A percentile compares a stretch with the other conserved stretches of the same genome.
Conservation (phyloP, 2,797 vertebrate genomes). For the Synanceia verrucosa region DNA sequence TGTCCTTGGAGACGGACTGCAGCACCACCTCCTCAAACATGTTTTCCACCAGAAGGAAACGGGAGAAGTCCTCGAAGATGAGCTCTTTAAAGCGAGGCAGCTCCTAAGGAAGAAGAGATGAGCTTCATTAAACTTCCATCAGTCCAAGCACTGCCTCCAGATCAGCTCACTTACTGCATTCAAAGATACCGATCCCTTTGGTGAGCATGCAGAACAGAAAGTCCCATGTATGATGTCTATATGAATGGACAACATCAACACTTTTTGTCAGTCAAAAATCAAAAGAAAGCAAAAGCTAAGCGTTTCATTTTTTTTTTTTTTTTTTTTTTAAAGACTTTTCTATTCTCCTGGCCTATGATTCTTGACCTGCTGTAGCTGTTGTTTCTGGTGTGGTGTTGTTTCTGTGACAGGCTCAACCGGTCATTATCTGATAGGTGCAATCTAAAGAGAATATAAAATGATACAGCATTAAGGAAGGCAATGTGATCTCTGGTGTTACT, state of each 20-base stretch:
- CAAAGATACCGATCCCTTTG: not conserved
- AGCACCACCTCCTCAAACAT: slow-evolving; percentile 95
- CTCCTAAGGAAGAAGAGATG: slow-evolving; percentile 77
- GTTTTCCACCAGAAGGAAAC: slow-evolving; percentile 94
- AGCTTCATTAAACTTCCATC: not conserved
- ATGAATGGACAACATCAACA: too few species aligned
- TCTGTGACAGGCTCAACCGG: too few species aligned
- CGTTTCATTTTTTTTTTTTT: not conserved
- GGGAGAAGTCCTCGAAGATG: slow-evolving; percentile 96
- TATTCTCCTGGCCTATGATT: not conserved
- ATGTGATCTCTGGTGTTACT: slow-evolving; percentile 47
- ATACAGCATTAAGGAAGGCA: not conserved
- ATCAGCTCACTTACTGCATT: not conserved
- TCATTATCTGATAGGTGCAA: too few species aligned
- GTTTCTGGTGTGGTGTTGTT: not conserved
- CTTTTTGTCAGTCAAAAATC: too few species aligned
- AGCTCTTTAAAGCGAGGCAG: slow-evolving; percentile 92
- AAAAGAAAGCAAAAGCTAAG: not conserved
- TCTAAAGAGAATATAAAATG: not conserved
- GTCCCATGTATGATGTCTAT: not conserved
- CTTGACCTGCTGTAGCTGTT: not conserved
- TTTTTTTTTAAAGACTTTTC: not conserved
- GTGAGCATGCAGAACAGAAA: not conserved
- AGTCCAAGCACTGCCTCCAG: not conserved
- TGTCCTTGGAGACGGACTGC: slow-evolving; percentile 95